These are phyloP conservation scores for Rhinophrynus dorsalis DNA, from an alignment of 2,797 vertebrate species.

Conservation along the genomic window DNA sequence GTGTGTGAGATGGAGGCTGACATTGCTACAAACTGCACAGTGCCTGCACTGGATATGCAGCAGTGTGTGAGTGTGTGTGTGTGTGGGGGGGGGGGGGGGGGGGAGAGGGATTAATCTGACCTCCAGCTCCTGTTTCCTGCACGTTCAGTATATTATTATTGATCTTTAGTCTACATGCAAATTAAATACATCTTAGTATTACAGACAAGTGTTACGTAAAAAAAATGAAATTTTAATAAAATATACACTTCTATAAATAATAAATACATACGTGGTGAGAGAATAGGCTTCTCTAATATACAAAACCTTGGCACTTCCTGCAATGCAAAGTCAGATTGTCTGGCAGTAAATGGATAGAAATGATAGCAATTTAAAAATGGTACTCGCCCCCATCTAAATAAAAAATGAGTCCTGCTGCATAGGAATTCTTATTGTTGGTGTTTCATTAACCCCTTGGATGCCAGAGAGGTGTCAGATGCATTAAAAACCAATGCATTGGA, in stretches of 20 bases:
- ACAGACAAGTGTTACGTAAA: conserved; percentile 9
- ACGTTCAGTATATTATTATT: neutral
- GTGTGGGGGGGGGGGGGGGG: no score
- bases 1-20: neutral
- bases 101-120: no score
- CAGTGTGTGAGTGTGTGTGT: no score
- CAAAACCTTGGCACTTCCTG: neutral
- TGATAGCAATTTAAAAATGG: no score
- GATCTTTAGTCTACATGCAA: neutral
- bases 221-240: conserved; percentile 38
- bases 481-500: no score
- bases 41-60: no score
- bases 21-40: neutral
- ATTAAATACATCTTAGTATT: neutral
- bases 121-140: no score
- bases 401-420: no score
- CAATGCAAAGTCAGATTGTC: neutral
- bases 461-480: no score
- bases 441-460: no score
- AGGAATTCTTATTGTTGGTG: no score
- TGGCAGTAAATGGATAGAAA: neutral
- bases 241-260: conserved; percentile 40
- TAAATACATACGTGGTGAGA: conserved; percentile 22
- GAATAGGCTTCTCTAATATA: neutral
- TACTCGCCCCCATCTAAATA: no score